Evolutionary conservation across 2,888 invertebrate species (phyloP).

Genomic region (Thumatha senex): DNA sequence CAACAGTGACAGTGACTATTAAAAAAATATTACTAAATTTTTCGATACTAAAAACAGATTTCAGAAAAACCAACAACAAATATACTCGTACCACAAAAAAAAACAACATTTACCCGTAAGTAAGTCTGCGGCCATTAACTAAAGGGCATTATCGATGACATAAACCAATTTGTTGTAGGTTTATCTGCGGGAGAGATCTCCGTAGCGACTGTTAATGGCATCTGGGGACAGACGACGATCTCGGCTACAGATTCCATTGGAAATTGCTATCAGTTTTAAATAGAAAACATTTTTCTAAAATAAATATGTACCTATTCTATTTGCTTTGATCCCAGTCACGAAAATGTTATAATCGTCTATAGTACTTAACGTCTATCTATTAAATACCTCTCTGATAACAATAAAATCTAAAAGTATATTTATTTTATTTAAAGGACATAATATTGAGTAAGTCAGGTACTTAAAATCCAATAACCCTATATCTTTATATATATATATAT

Average conservation of each 20-base stretch:
- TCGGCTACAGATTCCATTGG: constrained; percentile 37
- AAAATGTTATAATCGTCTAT: neutral
- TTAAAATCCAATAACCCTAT: neutral
- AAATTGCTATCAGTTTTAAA: constrained; percentile 35
- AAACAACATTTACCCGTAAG: constrained; percentile 20
- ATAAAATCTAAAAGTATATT: too few relatives aligned
- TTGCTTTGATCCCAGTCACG: neutral
- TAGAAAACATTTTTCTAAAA: constrained; percentile 23
- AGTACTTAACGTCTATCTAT: neutral
- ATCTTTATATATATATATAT: too few relatives aligned
- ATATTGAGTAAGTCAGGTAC: too few relatives aligned
- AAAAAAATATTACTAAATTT: too few relatives aligned
- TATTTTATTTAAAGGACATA: too few relatives aligned
- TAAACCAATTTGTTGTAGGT: constrained; percentile 49
- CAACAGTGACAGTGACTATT: too few relatives aligned
- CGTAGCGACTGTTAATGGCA: constrained; percentile 45
- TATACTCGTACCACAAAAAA: neutral
- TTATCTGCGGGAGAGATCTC: constrained; percentile 44
- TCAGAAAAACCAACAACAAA: neutral
- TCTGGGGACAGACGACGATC: constrained; percentile 32
- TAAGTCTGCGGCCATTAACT: constrained; percentile 30
- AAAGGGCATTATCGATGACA: constrained; percentile 46
- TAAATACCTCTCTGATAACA: too few relatives aligned
- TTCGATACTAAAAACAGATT: too few relatives aligned
- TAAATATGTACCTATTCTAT: too few relatives aligned